Conservation (phyloP, 2,113 vertebrate species). For the Erinaceus europaeus region DNA sequence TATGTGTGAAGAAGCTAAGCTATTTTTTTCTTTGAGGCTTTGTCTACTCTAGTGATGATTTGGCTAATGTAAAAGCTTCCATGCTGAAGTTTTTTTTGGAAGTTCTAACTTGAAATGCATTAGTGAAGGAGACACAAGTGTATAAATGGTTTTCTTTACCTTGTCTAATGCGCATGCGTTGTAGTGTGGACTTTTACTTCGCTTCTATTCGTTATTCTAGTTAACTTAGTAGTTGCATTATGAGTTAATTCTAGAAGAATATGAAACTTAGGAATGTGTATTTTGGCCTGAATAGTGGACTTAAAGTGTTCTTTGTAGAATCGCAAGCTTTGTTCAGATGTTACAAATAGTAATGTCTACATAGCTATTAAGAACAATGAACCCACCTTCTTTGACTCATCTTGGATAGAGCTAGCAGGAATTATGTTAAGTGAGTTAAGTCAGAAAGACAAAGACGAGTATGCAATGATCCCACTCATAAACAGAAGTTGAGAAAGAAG, state of each 20-base stretch:
- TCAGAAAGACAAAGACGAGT: no score
- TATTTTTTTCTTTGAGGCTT: not conserved
- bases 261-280: not conserved
- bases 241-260: conserved; percentile 43
- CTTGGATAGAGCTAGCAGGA: no score
- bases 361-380: no score
- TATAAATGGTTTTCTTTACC: not conserved
- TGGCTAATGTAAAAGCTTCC: not conserved
- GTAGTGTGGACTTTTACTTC: not conserved
- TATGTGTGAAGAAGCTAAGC: conserved; percentile 20
- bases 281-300: conserved; percentile 4
- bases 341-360: no score
- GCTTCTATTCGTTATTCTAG: not conserved
- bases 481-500: no score
- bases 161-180: not conserved
- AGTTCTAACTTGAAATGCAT: not conserved
- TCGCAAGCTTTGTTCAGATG: not conserved
- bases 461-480: no score
- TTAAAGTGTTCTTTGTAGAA: conserved; percentile 17
- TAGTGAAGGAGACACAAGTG: not conserved
- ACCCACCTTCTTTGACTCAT: no score
- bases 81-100: not conserved
- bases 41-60: not conserved
- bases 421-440: no score
- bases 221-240: not conserved